phyloP scores from a whole-genome alignment of 2,888 invertebrate species.

The Isoperla grammatica region DNA sequence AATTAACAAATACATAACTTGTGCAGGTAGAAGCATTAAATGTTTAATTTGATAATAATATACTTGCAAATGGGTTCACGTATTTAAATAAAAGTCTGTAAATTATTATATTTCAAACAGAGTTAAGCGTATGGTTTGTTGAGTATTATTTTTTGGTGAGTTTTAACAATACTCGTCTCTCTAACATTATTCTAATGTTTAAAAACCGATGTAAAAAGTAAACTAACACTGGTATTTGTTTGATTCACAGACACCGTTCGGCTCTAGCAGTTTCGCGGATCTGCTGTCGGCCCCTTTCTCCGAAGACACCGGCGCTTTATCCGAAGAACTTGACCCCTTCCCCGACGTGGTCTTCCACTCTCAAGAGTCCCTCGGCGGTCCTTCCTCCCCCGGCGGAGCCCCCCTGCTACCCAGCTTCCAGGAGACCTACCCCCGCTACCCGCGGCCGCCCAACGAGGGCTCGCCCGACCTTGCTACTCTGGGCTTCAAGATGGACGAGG shows the following conservation, averaged over 20 bases:
- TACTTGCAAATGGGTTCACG: too few species aligned
- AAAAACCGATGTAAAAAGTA: too few species aligned
- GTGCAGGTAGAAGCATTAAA: too few species aligned
- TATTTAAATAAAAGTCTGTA: too few species aligned
- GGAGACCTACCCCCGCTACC: constrained; percentile 71
- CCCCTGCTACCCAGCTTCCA: constrained; percentile 73
- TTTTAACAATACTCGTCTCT: too few species aligned
- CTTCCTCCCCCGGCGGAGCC: constrained; percentile 49
- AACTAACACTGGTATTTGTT: not conserved
- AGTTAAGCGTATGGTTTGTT: too few species aligned
- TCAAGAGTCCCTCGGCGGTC: constrained; percentile 35
- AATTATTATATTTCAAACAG: too few species aligned
- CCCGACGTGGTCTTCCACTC: constrained; percentile 55
- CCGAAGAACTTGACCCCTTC: constrained; percentile 69
- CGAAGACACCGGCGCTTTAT: constrained; percentile 63
- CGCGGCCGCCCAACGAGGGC: constrained; percentile 19
- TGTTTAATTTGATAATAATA: too few species aligned
- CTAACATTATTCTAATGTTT: too few species aligned
- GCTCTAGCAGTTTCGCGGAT: constrained; percentile 71
- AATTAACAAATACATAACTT: too few species aligned
- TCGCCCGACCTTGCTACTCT: constrained; percentile 37
- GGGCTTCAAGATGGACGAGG: constrained; percentile 81
- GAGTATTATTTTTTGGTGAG: too few species aligned
- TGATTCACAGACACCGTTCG: constrained; percentile 64
- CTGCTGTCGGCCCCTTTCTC: constrained; percentile 67